Conservation (phyloP, 2,113 vertebrate genomes). For the Heteronetta atricapilla region DNA sequence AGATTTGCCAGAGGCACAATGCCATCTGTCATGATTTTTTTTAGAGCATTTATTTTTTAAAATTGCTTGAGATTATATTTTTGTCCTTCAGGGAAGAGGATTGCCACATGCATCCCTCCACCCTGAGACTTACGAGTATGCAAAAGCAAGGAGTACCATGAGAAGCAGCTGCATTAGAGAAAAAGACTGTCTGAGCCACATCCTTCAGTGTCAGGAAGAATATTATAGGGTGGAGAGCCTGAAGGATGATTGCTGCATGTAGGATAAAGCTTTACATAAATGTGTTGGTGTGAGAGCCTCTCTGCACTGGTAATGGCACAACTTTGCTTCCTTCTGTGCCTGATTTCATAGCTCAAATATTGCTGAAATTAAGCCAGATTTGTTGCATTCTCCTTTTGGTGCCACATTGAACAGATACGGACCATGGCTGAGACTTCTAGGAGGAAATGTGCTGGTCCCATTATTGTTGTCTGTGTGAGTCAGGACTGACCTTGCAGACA, state of each 20-base stretch:
- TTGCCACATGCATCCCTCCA: neutral
- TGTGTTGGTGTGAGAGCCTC: neutral
- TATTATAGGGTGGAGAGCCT: neutral
- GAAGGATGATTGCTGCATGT: neutral
- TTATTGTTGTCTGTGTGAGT: neutral
- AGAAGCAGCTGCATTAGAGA: neutral
- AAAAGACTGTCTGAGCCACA: neutral
- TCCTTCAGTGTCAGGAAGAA: neutral
- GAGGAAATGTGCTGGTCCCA: neutral
- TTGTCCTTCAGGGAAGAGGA: neutral
- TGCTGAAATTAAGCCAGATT: constrained; percentile 28
- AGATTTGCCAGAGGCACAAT: neutral
- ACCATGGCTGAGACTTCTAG: neutral
- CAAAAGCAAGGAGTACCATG: neutral
- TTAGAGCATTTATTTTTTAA: neutral
- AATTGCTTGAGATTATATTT: neutral
- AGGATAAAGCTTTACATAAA: neutral
- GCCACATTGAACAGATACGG: neutral
- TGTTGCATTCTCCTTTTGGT: neutral
- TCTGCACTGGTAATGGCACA: neutral
- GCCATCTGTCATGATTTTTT: neutral
- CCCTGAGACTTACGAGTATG: neutral
- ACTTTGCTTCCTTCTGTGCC: constrained; percentile 11
- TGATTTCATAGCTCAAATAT: neutral
- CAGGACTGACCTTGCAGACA: neutral